Conservation (phyloP, 2,113 vertebrate genomes). For the Heteronetta atricapilla region DNA sequence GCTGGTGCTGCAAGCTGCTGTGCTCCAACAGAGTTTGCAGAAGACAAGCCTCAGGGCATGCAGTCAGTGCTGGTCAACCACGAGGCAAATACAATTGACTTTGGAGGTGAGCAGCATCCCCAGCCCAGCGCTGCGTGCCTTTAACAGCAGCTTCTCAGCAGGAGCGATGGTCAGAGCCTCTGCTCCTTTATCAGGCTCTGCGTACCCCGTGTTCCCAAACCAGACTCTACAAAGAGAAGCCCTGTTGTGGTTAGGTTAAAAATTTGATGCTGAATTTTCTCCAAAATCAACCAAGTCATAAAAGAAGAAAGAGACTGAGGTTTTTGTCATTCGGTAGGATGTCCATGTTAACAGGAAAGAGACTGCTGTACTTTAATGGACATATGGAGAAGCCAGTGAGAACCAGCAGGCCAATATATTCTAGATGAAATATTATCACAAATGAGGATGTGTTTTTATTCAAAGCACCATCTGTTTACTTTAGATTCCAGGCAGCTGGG, state of each 20-base stretch:
- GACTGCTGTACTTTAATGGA: conserved; percentile 22
- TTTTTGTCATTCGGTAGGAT: conserved; percentile 18
- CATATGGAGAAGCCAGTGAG: conserved; percentile 15
- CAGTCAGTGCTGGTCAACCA: not conserved
- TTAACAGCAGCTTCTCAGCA: not conserved
- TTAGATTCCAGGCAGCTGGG: conserved; percentile 38
- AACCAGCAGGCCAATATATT: conserved; percentile 20
- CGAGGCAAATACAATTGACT: not conserved
- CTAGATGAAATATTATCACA: conserved; percentile 56
- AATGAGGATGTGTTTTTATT: conserved; percentile 66
- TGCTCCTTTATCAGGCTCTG: not conserved
- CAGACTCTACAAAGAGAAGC: not conserved
- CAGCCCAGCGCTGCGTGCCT: not conserved
- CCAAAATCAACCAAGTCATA: conserved; percentile 44
- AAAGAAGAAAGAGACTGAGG: conserved; percentile 42
- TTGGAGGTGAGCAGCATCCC: not conserved
- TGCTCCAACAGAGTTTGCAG: not conserved
- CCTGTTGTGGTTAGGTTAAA: conserved; percentile 16
- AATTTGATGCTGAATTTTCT: conserved; percentile 28
- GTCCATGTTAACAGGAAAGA: conserved; percentile 31
- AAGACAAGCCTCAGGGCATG: not conserved
- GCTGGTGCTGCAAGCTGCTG: not conserved
- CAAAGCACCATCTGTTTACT: conserved; percentile 46
- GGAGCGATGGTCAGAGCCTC: not conserved
- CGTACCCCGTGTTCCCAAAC: not conserved